A percentile compares a stretch with the other conserved stretches of the same genome.
phyloP scores from a whole-genome alignment of 2,797 vertebrate species.

The Microctenopoma stevenorrisi region DNA sequence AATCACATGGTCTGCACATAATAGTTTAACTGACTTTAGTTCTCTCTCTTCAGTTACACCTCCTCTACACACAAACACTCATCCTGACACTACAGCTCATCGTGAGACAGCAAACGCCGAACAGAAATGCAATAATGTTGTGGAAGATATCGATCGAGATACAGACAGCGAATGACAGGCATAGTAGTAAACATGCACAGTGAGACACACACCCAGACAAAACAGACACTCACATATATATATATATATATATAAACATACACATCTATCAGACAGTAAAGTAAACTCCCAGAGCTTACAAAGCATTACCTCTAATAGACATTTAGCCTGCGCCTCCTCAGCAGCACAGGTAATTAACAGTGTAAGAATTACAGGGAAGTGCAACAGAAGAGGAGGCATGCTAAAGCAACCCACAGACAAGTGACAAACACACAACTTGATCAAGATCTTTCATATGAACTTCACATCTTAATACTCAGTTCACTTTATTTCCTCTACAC shows the following conservation, averaged over 20 bases:
- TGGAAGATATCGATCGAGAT: slow-evolving; percentile 29
- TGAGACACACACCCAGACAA: slow-evolving; percentile 2
- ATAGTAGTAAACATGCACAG: slow-evolving; percentile 33
- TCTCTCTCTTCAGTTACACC: slow-evolving; percentile 32
- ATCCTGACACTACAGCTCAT: slow-evolving; percentile 29
- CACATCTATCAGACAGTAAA: slow-evolving; percentile 49
- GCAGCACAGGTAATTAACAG: slow-evolving; percentile 75
- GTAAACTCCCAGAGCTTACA: slow-evolving; percentile 57
- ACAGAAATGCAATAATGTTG: slow-evolving; percentile 41
- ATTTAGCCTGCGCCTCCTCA: slow-evolving; percentile 67
- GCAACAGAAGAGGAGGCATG: slow-evolving; percentile 40
- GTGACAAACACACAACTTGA: slow-evolving; percentile 41
- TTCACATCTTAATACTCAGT: background rate
- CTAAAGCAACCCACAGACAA: slow-evolving; percentile 41
- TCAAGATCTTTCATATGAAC: background rate
- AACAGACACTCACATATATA: background rate
- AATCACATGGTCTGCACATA: slow-evolving; percentile 16
- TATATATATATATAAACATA: background rate
- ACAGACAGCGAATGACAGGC: slow-evolving; percentile 47
- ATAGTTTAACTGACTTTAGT: slow-evolving; percentile 37
- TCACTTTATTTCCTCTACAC: slow-evolving; percentile 17
- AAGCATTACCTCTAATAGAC: slow-evolving; percentile 70
- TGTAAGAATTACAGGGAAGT: slow-evolving; percentile 63
- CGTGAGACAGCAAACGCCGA: slow-evolving; percentile 21
- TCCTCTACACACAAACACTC: slow-evolving; percentile 16